Evolutionary conservation across 2,113 vertebrate species (phyloP), one percentile per base, ranked within the genome.

Genomic region (Phoxinus phoxinus): DNA sequence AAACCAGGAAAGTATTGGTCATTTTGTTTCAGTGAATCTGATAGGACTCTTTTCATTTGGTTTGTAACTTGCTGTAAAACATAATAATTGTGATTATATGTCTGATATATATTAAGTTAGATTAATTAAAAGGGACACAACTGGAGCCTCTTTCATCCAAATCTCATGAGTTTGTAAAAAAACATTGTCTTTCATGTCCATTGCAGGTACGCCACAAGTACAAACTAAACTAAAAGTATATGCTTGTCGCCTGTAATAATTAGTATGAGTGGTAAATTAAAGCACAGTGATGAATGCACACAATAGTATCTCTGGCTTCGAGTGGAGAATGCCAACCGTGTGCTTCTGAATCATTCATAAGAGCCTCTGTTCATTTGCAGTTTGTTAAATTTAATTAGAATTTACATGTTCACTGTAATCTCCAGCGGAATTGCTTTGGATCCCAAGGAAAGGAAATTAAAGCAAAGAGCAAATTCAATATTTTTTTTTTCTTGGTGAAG

Each of bases 371-470:
- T 91, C 90, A 37, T 86, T 27, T 81, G 35, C 65, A 30, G 87
- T 86, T 84, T 88, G 87, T 89, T 90, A 51, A 27, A 81, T 92
- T 90, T 90, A 92, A 94, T 93, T 93, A 91, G 88, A 88, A 91
- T 89, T 90, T 86, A 85, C 85, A 65, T 85, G 86, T 59, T 89
- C 4, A 46, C 15, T 51, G 25, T 46, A 44, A 61, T 87, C 84
- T 35, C 79, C 79, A 84, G 85, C 83, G 87, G 51, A 87, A 79
- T 88, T 88, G 67, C 35, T 63, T 51, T 44, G 65, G 71, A 87
- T 89, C 85, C 88, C 85, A 87, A 92, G 93, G 92, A 92, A 90
- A 88, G 83, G 86, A 89, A 92, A 92, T 92, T 93, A 92, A 88
- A 90, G 89, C 88, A 86, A 90, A 82, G 13, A 37, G 73, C 21